These are phyloP conservation scores for Sebastes cheni DNA, from an alignment of 2,797 vertebrate genomes.

Conservation along the genomic window DNA sequence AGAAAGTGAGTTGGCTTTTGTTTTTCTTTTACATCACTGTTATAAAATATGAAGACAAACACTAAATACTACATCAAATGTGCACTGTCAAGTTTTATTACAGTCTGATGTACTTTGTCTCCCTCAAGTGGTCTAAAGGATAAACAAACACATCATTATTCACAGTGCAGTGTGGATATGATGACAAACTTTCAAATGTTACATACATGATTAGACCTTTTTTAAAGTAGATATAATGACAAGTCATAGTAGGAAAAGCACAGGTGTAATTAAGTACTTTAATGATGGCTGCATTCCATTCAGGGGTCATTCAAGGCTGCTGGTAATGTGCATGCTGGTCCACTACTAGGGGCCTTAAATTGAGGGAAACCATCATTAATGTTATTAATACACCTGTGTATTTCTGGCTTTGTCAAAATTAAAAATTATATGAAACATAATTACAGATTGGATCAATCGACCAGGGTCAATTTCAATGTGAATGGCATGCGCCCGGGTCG, in stretches of 20 bases:
- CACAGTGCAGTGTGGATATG: neutral
- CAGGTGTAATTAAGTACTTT: neutral
- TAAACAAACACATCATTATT: neutral
- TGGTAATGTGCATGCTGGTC: neutral
- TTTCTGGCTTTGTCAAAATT: neutral
- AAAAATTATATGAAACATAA: neutral
- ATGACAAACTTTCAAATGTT: neutral
- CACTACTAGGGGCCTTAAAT: neutral
- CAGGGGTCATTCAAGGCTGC: neutral
- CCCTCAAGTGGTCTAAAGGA: conserved; percentile 61
- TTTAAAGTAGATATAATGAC: neutral
- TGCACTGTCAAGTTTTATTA: neutral
- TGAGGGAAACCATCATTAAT: neutral
- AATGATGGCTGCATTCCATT: neutral
- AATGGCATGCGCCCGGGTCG: too few relatives aligned
- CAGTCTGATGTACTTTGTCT: conserved; percentile 68
- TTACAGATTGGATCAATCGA: too few relatives aligned
- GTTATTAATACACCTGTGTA: neutral
- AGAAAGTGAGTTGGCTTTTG: neutral
- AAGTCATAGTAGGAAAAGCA: neutral
- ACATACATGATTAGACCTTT: neutral
- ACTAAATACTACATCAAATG: neutral
- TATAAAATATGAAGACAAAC: neutral
- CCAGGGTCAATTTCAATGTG: too few relatives aligned
- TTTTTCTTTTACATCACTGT: neutral